These are phyloP conservation scores for Nymphalis c-album DNA, from an alignment of 2,888 invertebrate genomes.

Conservation along the genomic window DNA sequence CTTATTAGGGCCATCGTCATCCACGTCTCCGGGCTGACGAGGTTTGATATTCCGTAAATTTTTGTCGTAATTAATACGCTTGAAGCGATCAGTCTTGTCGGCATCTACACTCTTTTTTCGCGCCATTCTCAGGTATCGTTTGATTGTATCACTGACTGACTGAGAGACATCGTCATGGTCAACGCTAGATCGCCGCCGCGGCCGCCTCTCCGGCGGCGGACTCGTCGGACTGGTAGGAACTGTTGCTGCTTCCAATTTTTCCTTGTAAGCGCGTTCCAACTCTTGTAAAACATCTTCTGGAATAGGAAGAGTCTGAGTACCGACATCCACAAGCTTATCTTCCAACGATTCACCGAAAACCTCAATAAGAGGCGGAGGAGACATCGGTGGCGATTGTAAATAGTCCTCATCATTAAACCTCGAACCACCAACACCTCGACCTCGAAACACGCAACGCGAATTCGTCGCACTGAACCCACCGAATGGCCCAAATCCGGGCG, in stretches of 20 bases:
- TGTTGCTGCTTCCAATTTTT: constrained; percentile 68
- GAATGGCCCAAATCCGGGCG: constrained; percentile 57
- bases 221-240: constrained; percentile 70
- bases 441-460: constrained; percentile 55
- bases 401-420: constrained; percentile 57
- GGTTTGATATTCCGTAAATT: constrained; percentile 92
- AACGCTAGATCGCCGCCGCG: constrained; percentile 87
- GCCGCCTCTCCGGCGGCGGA: constrained; percentile 63
- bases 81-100: constrained; percentile 90
- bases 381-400: constrained; percentile 69
- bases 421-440: constrained; percentile 52
- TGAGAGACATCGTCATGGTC: constrained; percentile 93
- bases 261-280: constrained; percentile 72
- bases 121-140: constrained; percentile 92
- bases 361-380: constrained; percentile 86
- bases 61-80: constrained; percentile 93
- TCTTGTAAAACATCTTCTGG: constrained; percentile 79
- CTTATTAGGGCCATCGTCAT: constrained; percentile 88
- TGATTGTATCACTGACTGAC: constrained; percentile 93
- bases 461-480: constrained; percentile 67
- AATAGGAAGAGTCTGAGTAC: constrained; percentile 84
- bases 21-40: constrained; percentile 87
- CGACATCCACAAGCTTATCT: constrained; percentile 76
- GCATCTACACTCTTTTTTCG: constrained; percentile 92
- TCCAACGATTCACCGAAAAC: constrained; percentile 83